A percentile compares a stretch with the other conserved stretches of the same genome.
phyloP scores from a whole-genome alignment of 2,113 vertebrate genomes.

The Plotosus lineatus region DNA sequence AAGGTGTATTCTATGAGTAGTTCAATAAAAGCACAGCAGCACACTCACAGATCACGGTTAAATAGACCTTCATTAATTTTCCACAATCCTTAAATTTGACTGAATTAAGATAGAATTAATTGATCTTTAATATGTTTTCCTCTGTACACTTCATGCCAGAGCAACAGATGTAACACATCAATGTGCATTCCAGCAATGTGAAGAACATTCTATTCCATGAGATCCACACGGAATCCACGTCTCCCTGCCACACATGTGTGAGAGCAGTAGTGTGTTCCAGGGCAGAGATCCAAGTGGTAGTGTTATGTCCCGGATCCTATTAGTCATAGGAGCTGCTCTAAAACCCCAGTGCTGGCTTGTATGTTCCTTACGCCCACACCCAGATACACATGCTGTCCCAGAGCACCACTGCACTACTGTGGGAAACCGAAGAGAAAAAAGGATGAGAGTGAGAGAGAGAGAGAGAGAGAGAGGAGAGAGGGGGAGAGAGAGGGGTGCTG shows the following conservation, averaged over 20 bases:
- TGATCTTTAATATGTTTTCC: not conserved
- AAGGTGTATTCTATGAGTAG: not conserved
- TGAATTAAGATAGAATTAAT: not conserved
- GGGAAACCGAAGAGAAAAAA: slow-evolving; percentile 28
- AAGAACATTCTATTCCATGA: slow-evolving; percentile 4
- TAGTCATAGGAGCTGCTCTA: slow-evolving; percentile 46
- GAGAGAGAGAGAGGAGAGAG: not conserved
- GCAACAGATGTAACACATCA: slow-evolving; percentile 26
- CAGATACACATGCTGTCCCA: slow-evolving; percentile 21
- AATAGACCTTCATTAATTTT: slow-evolving; percentile 18
- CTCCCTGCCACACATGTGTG: slow-evolving; percentile 25
- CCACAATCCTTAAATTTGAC: not conserved
- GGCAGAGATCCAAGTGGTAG: slow-evolving; percentile 55
- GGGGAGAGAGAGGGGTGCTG: not conserved
- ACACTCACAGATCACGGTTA: not conserved
- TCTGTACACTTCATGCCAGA: slow-evolving; percentile 12
- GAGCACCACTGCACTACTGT: slow-evolving; percentile 29
- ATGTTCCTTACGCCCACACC: slow-evolving; percentile 30
- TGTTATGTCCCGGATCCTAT: slow-evolving; percentile 48
- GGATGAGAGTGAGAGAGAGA: not conserved
- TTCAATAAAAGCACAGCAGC: not conserved
- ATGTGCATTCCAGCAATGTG: slow-evolving; percentile 17
- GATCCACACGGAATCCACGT: slow-evolving; percentile 44
- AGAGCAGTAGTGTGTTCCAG: slow-evolving; percentile 49
- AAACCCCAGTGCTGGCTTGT: slow-evolving; percentile 17